Conservation (phyloP, 2,888 invertebrate genomes). For the Calliopum simillimum region DNA sequence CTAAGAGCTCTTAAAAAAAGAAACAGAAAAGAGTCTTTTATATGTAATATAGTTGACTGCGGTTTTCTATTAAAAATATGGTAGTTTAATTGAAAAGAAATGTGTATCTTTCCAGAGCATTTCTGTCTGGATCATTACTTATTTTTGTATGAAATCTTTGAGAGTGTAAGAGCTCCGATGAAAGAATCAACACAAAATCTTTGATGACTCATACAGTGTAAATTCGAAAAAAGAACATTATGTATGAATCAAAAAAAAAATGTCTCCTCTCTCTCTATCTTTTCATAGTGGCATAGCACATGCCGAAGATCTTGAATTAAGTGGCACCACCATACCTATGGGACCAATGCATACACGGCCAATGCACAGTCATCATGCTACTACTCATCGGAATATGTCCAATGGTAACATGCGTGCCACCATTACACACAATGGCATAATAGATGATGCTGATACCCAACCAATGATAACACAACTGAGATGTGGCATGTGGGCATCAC, state of each 20-base stretch:
- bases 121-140: too few species aligned
- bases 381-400: conserved; percentile 26
- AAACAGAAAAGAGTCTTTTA: too few species aligned
- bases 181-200: too few species aligned
- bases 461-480: conserved; percentile 71
- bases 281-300: conserved; percentile 4
- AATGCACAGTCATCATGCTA: conserved; percentile 15
- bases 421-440: conserved; percentile 40
- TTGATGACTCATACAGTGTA: too few species aligned
- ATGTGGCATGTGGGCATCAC: conserved; percentile 79
- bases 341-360: neutral
- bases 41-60: too few species aligned
- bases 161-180: too few species aligned
- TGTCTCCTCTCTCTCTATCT: neutral
- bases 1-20: too few species aligned
- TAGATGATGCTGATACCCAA: conserved; percentile 57
- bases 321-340: neutral
- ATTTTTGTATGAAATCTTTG: too few species aligned
- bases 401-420: conserved; percentile 47
- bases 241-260: neutral
- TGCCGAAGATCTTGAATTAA: conserved; percentile 7
- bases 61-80: too few species aligned
- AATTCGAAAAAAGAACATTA: too few species aligned
- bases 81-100: too few species aligned
- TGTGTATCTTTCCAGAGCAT: too few species aligned